phyloP scores from a whole-genome alignment of 1,140 invertebrate genomes.

The Colletes latitarsis region DNA sequence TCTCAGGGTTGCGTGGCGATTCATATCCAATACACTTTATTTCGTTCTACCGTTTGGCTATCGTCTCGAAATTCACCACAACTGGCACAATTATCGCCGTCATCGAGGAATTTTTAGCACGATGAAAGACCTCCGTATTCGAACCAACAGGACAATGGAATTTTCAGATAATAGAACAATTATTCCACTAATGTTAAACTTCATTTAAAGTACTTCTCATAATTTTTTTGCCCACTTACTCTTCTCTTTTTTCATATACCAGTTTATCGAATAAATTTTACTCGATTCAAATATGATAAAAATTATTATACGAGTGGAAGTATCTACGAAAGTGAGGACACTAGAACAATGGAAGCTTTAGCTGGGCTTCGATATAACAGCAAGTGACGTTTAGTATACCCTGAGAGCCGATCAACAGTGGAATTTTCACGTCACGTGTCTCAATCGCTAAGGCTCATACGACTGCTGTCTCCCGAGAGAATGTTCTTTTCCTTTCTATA shows the following conservation, averaged over 20 bases:
- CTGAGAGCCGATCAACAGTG: not conserved
- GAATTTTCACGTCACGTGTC: slow-evolving; percentile 24
- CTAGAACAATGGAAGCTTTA: not conserved
- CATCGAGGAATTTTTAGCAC: not conserved
- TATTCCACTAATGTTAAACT: too few relatives aligned
- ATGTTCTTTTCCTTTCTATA: not conserved
- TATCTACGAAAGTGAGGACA: too few relatives aligned
- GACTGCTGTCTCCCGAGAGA: not conserved
- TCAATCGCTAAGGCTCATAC: not conserved
- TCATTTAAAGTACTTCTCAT: too few relatives aligned
- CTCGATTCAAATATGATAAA: too few relatives aligned
- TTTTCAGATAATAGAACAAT: too few relatives aligned
- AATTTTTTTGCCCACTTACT: too few relatives aligned
- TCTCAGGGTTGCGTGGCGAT: not conserved
- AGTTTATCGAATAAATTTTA: too few relatives aligned
- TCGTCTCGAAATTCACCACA: not conserved
- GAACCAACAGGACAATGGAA: too few relatives aligned
- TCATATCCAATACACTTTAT: not conserved
- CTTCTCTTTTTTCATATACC: too few relatives aligned
- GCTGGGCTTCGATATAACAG: not conserved
- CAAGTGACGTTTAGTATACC: not conserved
- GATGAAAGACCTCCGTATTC: too few relatives aligned
- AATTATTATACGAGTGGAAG: too few relatives aligned
- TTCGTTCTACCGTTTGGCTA: not conserved
- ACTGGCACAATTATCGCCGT: not conserved